These are phyloP conservation scores for rat (Rattus norvegicus) DNA, from an alignment of 2,113 vertebrate species.

Conservation along the genomic window GRCr8 NC_086020.1:195507501-195508000, in stretches of 20 bases:
- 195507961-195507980: slow-evolving; percentile 57
- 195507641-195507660: not conserved
- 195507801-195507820: not conserved
- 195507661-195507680: not conserved
- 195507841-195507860: not conserved
- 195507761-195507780: not conserved
- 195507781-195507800: not conserved
- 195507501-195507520: too few relatives aligned
- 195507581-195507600: not conserved
- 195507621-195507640: not conserved
- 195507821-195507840: not conserved
- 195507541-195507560: not conserved
- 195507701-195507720: not conserved
- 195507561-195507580: not conserved
- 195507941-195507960: slow-evolving; percentile 62
- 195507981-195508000: slow-evolving; percentile 70
- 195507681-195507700: not conserved
- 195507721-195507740: not conserved
- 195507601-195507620: not conserved
- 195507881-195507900: not conserved
- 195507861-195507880: slow-evolving; percentile 46
- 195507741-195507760: not conserved
- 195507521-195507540: not conserved
- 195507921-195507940: slow-evolving; percentile 31
- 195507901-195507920: slow-evolving; percentile 36